Evolutionary conservation across 2,888 invertebrate species (phyloP).

Genomic region (Chalcosyrphus nemorum): DNA sequence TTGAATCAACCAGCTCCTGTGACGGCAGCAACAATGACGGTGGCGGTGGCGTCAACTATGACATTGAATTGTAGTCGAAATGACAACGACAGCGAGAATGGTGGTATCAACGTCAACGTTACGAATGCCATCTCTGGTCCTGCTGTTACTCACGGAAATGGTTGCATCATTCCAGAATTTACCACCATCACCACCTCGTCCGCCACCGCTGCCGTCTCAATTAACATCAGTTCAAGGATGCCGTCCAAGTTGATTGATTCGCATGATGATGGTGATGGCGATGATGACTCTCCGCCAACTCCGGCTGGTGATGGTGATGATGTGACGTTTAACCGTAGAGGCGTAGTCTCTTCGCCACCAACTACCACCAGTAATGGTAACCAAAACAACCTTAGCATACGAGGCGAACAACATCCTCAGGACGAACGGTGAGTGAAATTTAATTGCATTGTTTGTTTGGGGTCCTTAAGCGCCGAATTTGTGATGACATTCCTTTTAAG

Average conservation of each 20-base stretch:
- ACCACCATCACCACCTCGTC: conserved; percentile 31
- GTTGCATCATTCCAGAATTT: conserved; percentile 49
- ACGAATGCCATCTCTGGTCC: conserved; percentile 76
- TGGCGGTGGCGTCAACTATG: conserved; percentile 55
- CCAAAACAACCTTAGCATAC: conserved; percentile 50
- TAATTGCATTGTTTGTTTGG: conserved; percentile 59
- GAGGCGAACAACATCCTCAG: conserved; percentile 74
- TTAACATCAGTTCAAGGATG: conserved; percentile 54
- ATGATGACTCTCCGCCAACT: conserved; percentile 63
- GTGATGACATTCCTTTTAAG: neutral
- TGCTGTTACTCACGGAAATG: conserved; percentile 70
- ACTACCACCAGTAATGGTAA: conserved; percentile 78
- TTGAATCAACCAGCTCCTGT: conserved; percentile 59
- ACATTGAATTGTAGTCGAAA: conserved; percentile 66
- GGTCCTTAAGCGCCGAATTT: conserved; percentile 15
- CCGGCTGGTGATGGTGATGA: conserved; percentile 70
- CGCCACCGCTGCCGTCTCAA: conserved; percentile 43
- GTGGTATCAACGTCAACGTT: conserved; percentile 76
- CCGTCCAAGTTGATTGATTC: conserved; percentile 80
- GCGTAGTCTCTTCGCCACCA: conserved; percentile 47
- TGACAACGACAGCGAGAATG: conserved; percentile 69
- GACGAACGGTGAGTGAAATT: conserved; percentile 68
- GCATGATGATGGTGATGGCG: conserved; percentile 81
- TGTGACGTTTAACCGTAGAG: conserved; percentile 73
- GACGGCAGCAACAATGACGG: conserved; percentile 28